Evolutionary conservation across 2,797 vertebrate species (phyloP), one percentile per base, ranked within the genome.

Genomic region (Dryobates pubescens): DNA sequence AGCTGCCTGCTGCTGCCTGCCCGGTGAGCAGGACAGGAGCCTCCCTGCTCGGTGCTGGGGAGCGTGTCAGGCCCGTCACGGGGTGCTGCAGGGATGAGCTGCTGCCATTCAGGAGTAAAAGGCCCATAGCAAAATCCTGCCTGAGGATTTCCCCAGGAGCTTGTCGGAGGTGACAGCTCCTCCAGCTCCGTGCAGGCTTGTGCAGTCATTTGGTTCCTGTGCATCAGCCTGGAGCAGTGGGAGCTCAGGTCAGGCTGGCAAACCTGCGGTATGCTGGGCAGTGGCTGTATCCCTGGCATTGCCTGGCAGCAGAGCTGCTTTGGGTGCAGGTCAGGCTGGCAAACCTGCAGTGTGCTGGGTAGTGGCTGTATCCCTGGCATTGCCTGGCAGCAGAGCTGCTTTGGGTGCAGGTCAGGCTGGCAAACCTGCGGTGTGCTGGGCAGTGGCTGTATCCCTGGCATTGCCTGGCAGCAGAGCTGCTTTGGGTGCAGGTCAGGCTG

Each of bases 51-150:
- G 5, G 7, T 47, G 7, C 43, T 3, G 26, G 17, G 29, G 17
- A 73, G 23, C 16, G 0, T 22, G 45, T 53, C 56, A 63, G 34
- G 49, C 56, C 61, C 16, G 1, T 16, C 4, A 2, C 1, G 3
- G 58, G 49, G 10, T 26, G 51, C 4, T 13, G 70, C 65, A 76
- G 49, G 30, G 18, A 19, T 0, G 11, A 34, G 57, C 61, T 15
- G 24, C 29, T 29, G 43, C 36, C 29, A 7, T 34, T 6, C 5
- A 1, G 15, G n/a, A 70, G 43, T 34, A 58, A 80, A 76, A 68
- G 32, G 54, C 65, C 70, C 27, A 3, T n/a, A 57, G 20, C 45
- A 30, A 13, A 61, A n/a, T 7, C 17, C 59, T 34, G 32, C 29
- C 22, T 11, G 13, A 1, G 11, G 51, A 11, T 88, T 67, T 76